These are phyloP conservation scores for Pteruthius melanotis DNA, from an alignment of 2,113 vertebrate genomes.

Conservation along the genomic window DNA sequence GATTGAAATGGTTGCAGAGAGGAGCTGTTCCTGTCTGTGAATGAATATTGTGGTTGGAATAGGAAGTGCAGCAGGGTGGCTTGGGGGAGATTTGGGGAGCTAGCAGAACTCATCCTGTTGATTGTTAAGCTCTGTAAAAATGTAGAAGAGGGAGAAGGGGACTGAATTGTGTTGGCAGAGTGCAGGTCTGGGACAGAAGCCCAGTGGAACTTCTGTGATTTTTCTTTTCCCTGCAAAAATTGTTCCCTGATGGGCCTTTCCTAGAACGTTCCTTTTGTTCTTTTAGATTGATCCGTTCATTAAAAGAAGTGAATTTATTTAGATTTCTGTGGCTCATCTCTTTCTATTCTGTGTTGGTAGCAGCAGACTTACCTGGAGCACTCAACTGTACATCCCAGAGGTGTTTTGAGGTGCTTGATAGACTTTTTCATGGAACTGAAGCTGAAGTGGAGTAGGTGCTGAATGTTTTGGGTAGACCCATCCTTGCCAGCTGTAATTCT, in stretches of 20 bases:
- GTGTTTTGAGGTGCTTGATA: neutral
- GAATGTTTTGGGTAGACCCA: neutral
- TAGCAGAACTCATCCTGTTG: neutral
- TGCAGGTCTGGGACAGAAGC: neutral
- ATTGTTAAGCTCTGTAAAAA: neutral
- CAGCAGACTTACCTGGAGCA: neutral
- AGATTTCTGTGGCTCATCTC: neutral
- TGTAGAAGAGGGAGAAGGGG: neutral
- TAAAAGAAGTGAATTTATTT: neutral
- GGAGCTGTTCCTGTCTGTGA: neutral
- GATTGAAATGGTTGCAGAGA: neutral
- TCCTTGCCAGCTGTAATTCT: neutral
- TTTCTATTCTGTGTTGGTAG: neutral
- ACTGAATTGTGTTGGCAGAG: neutral
- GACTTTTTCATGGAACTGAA: neutral
- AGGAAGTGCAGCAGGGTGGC: neutral
- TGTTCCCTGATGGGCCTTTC: neutral
- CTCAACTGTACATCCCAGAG: neutral
- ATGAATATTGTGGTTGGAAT: neutral
- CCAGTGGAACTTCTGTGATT: neutral
- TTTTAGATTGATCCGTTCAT: neutral
- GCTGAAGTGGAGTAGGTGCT: neutral
- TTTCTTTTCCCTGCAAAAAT: neutral
- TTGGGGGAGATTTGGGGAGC: neutral
- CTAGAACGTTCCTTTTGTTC: neutral